Evolutionary conservation across 2,888 invertebrate species (phyloP).

Genomic region (Parnassius glacialis): DNA sequence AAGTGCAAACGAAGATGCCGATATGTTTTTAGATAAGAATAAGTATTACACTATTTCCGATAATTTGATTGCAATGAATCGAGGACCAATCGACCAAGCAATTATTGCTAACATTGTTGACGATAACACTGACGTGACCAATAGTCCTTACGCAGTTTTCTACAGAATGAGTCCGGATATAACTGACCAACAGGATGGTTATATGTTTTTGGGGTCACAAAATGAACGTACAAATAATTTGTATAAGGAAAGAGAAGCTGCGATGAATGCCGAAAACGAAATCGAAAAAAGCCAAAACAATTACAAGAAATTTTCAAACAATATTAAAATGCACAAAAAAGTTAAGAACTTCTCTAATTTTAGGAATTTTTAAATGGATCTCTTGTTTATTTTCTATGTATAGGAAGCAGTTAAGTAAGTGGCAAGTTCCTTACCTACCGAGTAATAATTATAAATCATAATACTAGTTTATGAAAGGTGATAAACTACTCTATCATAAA

Average conservation of each 20-base stretch:
- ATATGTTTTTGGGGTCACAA: conserved; percentile 32
- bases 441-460: no score
- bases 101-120: conserved; percentile 35
- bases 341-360: conserved; percentile 41
- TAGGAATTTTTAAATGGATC: conserved; percentile 25
- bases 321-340: conserved; percentile 38
- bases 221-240: conserved; percentile 25
- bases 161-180: conserved; percentile 51
- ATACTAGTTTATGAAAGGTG: no score
- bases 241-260: conserved; percentile 31
- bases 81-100: conserved; percentile 16
- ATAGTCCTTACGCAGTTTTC: conserved; percentile 55
- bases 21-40: conserved; percentile 26
- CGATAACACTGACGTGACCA: conserved; percentile 38
- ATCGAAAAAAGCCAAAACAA: conserved; percentile 25
- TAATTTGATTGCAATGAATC: conserved; percentile 12
- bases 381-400: no score
- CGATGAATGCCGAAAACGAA: conserved; percentile 30
- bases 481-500: no score
- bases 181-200: conserved; percentile 33
- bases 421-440: no score
- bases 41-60: conserved; percentile 26
- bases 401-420: no score
- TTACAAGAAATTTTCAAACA: conserved; percentile 31
- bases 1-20: conserved; percentile 27